Conservation (phyloP, 2,888 invertebrate genomes). For the Eristalis arbustorum region DNA sequence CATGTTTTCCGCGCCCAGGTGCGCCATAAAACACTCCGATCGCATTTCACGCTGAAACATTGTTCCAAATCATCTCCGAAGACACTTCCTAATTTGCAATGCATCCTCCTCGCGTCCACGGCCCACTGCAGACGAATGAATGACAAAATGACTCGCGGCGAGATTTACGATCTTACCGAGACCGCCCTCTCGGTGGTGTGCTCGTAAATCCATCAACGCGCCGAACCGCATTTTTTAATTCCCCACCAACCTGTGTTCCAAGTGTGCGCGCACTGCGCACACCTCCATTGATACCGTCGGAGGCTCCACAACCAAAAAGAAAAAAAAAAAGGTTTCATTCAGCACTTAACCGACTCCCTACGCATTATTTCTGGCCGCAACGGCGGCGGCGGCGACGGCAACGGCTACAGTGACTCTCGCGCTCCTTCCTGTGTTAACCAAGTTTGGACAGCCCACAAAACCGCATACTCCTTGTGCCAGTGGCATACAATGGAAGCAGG, state of each 20-base stretch:
- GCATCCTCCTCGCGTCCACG: constrained; percentile 1
- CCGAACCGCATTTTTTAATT: constrained; percentile 66
- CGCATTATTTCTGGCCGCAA: constrained; percentile 44
- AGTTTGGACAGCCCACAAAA: constrained; percentile 66
- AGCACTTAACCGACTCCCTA: constrained; percentile 54
- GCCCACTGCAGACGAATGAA: constrained; percentile 19
- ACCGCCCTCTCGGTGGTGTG: constrained; percentile 33
- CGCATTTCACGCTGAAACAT: constrained; percentile 7
- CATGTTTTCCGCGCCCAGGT: not conserved
- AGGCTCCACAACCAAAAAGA: not conserved
- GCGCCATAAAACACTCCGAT: not conserved
- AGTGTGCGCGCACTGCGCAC: not conserved
- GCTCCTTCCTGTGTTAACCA: constrained; percentile 26
- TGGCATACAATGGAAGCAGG: constrained; percentile 54
- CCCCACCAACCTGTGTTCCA: constrained; percentile 29
- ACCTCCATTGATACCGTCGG: constrained; percentile 40
- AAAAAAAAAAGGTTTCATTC: constrained; percentile 54
- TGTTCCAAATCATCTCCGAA: constrained; percentile 12
- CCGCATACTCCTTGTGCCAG: constrained; percentile 58
- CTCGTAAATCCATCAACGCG: constrained; percentile 65
- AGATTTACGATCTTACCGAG: constrained; percentile 62
- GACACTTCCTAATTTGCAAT: constrained; percentile 22
- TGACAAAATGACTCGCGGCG: constrained; percentile 47
- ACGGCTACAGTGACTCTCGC: constrained; percentile 27
- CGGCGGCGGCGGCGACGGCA: not conserved